Evolutionary conservation across 2,888 invertebrate genomes (phyloP).

Genomic region (Tinea pellionella): DNA sequence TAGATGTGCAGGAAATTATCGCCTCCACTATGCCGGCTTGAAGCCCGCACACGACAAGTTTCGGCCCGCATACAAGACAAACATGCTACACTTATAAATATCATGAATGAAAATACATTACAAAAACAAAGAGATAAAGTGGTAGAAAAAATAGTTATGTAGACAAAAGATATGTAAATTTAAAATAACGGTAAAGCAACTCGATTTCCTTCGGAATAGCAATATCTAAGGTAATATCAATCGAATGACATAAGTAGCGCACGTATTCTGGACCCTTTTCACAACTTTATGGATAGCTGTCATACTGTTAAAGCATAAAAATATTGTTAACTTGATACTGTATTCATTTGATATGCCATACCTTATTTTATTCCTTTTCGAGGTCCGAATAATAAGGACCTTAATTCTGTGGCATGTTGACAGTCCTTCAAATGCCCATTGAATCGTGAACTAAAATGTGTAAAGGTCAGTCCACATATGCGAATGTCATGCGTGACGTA

Average conservation of each 20-base stretch:
- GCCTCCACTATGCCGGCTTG: no score
- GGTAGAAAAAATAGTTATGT: neutral
- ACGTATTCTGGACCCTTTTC: constrained; percentile 14
- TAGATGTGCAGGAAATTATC: no score
- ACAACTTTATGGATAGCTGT: constrained; percentile 17
- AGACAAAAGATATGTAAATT: constrained; percentile 12
- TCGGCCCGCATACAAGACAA: no score
- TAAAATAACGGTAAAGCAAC: neutral
- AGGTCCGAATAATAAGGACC: neutral
- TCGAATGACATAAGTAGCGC: constrained; percentile 13
- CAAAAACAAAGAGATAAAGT: neutral
- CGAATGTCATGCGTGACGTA: no score
- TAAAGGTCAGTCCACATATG: no score
- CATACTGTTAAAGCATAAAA: constrained; percentile 14
- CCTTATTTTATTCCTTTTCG: constrained; percentile 9
- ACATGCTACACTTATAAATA: no score
- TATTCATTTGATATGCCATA: constrained; percentile 10
- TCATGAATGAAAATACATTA: no score
- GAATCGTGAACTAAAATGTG: neutral
- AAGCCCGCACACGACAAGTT: no score
- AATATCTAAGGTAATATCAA: constrained; percentile 15
- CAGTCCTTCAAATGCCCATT: neutral
- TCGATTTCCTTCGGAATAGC: constrained; percentile 13
- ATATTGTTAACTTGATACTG: constrained; percentile 14
- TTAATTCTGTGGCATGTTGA: neutral